phyloP scores from a whole-genome alignment of 2,113 vertebrate genomes.

The Ictalurus punctatus region DNA sequence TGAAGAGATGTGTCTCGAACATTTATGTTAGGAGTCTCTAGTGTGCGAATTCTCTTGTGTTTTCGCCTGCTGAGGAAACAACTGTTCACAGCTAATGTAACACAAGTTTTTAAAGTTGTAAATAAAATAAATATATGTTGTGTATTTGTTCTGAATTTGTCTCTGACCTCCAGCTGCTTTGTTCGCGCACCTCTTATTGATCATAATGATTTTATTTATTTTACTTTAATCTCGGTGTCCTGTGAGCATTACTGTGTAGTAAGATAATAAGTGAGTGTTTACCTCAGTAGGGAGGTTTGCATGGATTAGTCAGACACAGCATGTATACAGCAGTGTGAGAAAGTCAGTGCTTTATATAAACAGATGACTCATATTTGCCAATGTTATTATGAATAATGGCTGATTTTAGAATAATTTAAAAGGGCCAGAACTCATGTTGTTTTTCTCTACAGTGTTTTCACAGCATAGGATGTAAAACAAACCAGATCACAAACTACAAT shows the following conservation, averaged over 20 bases:
- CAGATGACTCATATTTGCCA: background rate
- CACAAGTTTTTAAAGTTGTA: background rate
- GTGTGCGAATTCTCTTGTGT: no score
- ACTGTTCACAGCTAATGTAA: background rate
- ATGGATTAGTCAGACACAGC: background rate
- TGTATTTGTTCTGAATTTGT: background rate
- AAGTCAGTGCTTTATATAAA: slow-evolving; percentile 1
- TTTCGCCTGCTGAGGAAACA: no score
- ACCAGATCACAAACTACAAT: background rate
- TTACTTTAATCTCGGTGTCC: background rate
- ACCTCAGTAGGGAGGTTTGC: background rate
- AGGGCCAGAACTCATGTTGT: background rate
- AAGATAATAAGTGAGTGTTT: background rate
- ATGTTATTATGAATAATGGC: background rate
- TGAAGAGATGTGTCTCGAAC: no score
- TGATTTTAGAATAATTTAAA: background rate
- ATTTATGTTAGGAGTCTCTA: background rate
- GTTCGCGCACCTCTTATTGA: background rate
- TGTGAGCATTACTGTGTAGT: background rate
- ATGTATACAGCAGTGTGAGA: background rate
- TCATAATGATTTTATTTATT: background rate
- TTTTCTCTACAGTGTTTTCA: background rate
- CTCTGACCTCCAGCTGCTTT: background rate
- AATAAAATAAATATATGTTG: background rate
- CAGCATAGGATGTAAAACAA: background rate